These are phyloP conservation scores for Melieria omissa DNA, from an alignment of 2,888 invertebrate species.

Conservation along the genomic window DNA sequence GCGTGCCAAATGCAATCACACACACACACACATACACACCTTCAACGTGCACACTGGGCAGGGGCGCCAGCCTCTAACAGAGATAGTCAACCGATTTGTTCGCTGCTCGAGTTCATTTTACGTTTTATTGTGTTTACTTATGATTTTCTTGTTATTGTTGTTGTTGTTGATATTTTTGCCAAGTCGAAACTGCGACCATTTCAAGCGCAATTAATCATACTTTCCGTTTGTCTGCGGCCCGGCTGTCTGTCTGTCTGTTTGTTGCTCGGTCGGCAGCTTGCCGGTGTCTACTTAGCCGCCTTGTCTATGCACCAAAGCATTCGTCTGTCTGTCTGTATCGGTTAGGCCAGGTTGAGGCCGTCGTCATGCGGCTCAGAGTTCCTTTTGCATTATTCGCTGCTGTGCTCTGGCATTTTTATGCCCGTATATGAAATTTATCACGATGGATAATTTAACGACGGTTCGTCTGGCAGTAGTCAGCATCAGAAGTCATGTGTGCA, in stretches of 20 bases:
- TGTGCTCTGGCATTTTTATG: too few relatives aligned
- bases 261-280: too few relatives aligned
- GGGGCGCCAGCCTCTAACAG: not conserved
- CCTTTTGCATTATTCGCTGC: too few relatives aligned
- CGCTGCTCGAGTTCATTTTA: not conserved
- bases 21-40: not conserved
- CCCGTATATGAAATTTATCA: too few relatives aligned
- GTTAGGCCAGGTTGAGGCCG: too few relatives aligned
- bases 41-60: not conserved
- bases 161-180: not conserved
- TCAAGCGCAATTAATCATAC: not conserved
- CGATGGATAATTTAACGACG: too few relatives aligned
- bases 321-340: too few relatives aligned
- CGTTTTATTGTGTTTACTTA: not conserved
- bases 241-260: conserved; percentile 3
- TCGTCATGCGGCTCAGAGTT: too few relatives aligned
- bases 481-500: too few relatives aligned
- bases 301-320: too few relatives aligned
- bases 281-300: not conserved
- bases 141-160: not conserved
- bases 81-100: not conserved
- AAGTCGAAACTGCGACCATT: not conserved
- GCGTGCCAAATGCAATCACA: not conserved
- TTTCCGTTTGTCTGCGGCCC: not conserved
- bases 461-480: too few relatives aligned